A percentile compares a stretch with the other conserved stretches of the same genome.
Evolutionary conservation across 2,888 invertebrate species (phyloP).

Genomic region (Stictocephala bisonia): DNA sequence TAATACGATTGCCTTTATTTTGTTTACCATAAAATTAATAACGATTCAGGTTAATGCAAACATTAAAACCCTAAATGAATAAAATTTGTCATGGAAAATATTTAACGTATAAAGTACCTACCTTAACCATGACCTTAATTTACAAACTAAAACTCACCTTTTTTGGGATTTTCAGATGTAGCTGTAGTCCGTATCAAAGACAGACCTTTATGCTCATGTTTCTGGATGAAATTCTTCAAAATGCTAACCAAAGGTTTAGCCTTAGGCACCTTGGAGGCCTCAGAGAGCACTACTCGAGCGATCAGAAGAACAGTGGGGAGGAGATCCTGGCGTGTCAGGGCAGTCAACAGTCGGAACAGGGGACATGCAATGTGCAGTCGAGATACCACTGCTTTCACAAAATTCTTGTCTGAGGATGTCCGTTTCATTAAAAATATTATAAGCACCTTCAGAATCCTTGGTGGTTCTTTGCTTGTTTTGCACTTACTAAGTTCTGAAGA

Average conservation of each 20-base stretch:
- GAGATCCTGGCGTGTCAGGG: slow-evolving; percentile 41
- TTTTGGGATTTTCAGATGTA: slow-evolving; percentile 28
- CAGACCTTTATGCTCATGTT: slow-evolving; percentile 31
- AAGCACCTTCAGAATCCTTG: slow-evolving; percentile 45
- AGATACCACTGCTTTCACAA: slow-evolving; percentile 48
- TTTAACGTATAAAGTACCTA: no score
- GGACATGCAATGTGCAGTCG: slow-evolving; percentile 54
- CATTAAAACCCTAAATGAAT: no score
- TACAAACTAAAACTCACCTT: slow-evolving; percentile 11
- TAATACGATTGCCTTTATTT: no score
- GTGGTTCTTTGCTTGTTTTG: not conserved
- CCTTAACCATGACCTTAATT: no score
- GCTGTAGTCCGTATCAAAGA: not conserved
- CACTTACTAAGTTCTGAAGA: slow-evolving; percentile 30
- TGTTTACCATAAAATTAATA: no score
- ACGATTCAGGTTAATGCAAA: no score
- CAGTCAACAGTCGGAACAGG: slow-evolving; percentile 53
- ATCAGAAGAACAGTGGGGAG: slow-evolving; percentile 25
- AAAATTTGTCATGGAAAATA: no score
- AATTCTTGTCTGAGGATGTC: slow-evolving; percentile 48
- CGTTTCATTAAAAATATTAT: slow-evolving; percentile 50
- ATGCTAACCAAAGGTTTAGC: slow-evolving; percentile 53
- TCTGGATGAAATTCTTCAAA: slow-evolving; percentile 44
- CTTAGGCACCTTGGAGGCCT: slow-evolving; percentile 17
- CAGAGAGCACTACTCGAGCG: slow-evolving; percentile 2